Base-by-base conservation (phyloP, 2,888 invertebrate species). In the Andrena haemorrhoa region DNA sequence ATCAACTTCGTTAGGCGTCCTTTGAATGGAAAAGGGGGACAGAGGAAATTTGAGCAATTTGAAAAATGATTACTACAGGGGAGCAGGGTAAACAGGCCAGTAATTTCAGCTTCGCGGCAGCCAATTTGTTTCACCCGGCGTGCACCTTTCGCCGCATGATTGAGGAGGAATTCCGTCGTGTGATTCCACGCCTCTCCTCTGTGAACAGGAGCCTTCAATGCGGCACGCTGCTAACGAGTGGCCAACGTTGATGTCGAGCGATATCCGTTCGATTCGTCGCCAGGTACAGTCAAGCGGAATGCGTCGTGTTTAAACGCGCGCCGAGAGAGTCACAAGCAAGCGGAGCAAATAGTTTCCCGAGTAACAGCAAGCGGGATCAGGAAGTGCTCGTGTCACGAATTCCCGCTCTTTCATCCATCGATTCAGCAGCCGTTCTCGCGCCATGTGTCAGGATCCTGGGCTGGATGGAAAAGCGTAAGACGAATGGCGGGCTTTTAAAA, bases 51-150 rank as follows among this genome's bases (percentile, higher is more conserved):
- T 33, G 6, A 35, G 8, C 29, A 29, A 56, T 49, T 23, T n/a
- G 51, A 31, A 26, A 65, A 71, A 70, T 47, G 35, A 41, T 29
- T 12, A 64, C 23, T 63, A 26, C n/a, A 56, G n/a, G 61, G 3
- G 5, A 4, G 12, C 31, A 35, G 29, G n/a, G 69, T 33, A 51
- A 66, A 71, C 64, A 47, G 12, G 16, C 10, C 64, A 7, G 63
- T 64, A 56, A 75, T 76, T 71, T 71, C n/a, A n/a, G 35, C 33
- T n/a, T 20, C 31, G 31, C n/a, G 20, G 64, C 26, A 47, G 23
- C 64, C 51, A 53, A 51, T 65, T 33, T 33, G 5, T 33, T 31
- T 51, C 26, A 7, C n/a, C 5, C 26, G 12, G 20, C 5, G 12
- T 31, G 12, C 31, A 31, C 4, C n/a, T 47, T 47, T 31, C 68